phyloP scores from a whole-genome alignment of 2,888 invertebrate genomes.

The Rhodophaea formosa region DNA sequence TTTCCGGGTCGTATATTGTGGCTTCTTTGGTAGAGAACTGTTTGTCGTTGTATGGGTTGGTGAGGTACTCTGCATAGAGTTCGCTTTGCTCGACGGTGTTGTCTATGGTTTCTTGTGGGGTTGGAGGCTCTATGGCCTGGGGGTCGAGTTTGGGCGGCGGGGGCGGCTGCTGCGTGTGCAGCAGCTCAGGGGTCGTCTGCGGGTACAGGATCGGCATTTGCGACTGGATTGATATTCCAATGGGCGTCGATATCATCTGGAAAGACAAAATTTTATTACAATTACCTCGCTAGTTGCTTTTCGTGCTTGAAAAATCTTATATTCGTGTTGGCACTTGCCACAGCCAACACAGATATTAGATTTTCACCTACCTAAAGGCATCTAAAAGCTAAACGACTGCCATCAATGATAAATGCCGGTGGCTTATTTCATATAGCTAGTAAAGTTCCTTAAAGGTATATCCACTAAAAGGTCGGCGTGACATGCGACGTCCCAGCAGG shows the following conservation, averaged over 20 bases:
- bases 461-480: no score
- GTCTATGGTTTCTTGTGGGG: slow-evolving; percentile 23
- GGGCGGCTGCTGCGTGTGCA: slow-evolving; percentile 24
- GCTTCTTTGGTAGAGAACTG: slow-evolving; percentile 51
- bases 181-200: slow-evolving; percentile 34
- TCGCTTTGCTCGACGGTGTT: slow-evolving; percentile 49
- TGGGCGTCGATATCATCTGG: slow-evolving; percentile 85
- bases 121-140: slow-evolving; percentile 28
- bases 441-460: no score
- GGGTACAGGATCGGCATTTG: slow-evolving; percentile 65
- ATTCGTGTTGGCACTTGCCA: no score
- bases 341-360: no score
- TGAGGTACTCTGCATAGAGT: slow-evolving; percentile 79
- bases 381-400: no score
- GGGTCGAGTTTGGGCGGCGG: slow-evolving; percentile 34
- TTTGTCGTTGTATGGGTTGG: slow-evolving; percentile 78
- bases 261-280: neutral
- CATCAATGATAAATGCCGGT: no score
- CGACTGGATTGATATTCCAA: slow-evolving; percentile 73
- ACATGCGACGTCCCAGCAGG: no score
- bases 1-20: slow-evolving; percentile 55
- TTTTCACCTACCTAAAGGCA: no score
- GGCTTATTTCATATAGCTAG: no score
- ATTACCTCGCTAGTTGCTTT: no score
- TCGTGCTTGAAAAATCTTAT: no score